Evolutionary conservation across 2,797 vertebrate species (phyloP).

Genomic region (Rousettus madagascariensis): DNA sequence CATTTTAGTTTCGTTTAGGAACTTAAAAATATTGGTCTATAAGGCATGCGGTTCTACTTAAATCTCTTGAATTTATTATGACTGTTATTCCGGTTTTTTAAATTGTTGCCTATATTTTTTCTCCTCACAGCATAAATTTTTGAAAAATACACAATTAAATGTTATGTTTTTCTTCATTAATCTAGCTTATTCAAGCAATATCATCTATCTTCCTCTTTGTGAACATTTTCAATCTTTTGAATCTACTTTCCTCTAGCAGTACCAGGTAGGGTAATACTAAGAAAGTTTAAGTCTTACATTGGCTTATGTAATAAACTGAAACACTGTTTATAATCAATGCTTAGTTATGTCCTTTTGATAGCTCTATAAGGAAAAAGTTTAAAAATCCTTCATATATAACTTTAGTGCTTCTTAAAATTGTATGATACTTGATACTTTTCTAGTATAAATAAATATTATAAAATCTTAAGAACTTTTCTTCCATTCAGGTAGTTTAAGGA

Average conservation of each 20-base stretch:
- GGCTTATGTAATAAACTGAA: neutral
- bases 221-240: neutral
- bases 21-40: neutral
- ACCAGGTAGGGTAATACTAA: neutral
- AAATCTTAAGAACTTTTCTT: neutral
- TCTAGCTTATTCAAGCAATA: neutral
- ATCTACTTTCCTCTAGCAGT: neutral
- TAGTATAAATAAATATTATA: neutral
- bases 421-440: neutral
- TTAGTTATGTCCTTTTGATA: neutral
- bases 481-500: neutral
- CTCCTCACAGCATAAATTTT: neutral
- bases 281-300: neutral
- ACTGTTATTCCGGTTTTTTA: neutral
- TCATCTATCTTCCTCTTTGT: neutral
- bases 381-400: neutral
- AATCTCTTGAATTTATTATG: neutral
- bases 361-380: slow-evolving; percentile 10
- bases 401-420: neutral
- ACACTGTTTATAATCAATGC: neutral
- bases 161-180: neutral
- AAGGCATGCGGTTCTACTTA: neutral
- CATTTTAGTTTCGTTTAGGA: slow-evolving; percentile 20
- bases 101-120: neutral
- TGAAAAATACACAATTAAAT: neutral